Evolutionary conservation across 2,888 invertebrate species (phyloP).

Genomic region (Melanargia galathea): DNA sequence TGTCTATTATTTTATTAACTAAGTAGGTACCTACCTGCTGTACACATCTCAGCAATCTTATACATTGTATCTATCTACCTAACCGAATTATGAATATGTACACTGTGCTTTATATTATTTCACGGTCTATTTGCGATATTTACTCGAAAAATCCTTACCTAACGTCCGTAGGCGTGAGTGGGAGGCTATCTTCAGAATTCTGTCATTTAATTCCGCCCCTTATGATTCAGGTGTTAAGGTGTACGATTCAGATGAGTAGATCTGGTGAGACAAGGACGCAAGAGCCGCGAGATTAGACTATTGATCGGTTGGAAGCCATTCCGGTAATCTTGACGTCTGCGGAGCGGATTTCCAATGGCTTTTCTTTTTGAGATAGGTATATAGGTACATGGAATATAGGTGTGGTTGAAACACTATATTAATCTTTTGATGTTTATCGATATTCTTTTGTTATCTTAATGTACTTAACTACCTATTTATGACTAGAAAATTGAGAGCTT

Average conservation of each 20-base stretch:
- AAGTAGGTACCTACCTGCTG: too few relatives aligned
- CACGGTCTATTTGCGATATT: constrained; percentile 18
- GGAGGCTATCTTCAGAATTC: constrained; percentile 27
- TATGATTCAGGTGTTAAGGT: constrained; percentile 48
- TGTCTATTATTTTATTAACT: too few relatives aligned
- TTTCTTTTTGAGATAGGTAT: constrained; percentile 35
- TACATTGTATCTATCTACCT: neutral
- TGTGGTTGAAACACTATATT: constrained; percentile 23
- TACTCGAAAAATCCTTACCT: constrained; percentile 31
- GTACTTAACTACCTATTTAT: neutral
- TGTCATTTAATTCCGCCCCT: constrained; percentile 24
- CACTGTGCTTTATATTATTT: too few relatives aligned
- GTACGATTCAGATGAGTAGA: constrained; percentile 44
- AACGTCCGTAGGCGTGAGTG: constrained; percentile 32
- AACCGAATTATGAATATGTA: neutral
- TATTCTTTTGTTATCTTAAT: constrained; percentile 2
- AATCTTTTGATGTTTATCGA: neutral
- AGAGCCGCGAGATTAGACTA: constrained; percentile 70
- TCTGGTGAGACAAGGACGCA: constrained; percentile 71
- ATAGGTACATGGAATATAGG: constrained; percentile 29
- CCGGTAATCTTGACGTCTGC: constrained; percentile 73
- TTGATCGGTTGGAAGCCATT: constrained; percentile 61
- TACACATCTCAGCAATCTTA: neutral
- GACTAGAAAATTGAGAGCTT: neutral
- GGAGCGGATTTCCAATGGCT: constrained; percentile 53